Evolutionary conservation across 53 echinoderm and acorn worm genomes (phyloP).

Genomic region (Glandiceps talaboti): DNA sequence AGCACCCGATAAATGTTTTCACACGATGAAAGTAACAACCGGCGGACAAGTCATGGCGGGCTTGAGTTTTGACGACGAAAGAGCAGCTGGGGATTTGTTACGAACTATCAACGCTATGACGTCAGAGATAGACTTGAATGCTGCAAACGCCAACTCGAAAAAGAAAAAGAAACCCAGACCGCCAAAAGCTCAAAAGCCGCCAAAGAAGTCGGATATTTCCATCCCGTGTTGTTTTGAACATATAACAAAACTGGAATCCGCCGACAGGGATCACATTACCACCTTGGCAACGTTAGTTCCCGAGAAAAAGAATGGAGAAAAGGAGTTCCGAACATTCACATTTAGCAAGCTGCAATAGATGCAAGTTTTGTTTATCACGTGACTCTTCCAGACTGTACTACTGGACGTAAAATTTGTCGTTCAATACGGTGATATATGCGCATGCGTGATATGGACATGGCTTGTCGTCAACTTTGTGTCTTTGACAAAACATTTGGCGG

Average conservation of each 20-base stretch:
- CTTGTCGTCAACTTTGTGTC: no score
- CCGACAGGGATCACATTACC: neutral
- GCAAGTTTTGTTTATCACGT: no score
- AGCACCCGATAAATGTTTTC: conserved; percentile 81
- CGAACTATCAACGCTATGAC: conserved; percentile 61
- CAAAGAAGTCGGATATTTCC: conserved; percentile 79
- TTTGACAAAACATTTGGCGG: no score
- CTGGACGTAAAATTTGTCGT: no score
- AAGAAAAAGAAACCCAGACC: conserved; percentile 57
- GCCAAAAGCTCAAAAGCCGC: conserved; percentile 35
- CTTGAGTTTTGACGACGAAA: conserved; percentile 84
- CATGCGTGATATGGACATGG: no score
- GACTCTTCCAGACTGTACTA: no score
- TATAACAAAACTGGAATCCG: conserved; percentile 59
- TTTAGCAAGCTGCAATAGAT: no score
- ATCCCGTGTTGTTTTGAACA: conserved; percentile 96
- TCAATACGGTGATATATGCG: no score
- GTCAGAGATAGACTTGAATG: conserved; percentile 15
- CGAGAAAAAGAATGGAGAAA: conserved; percentile 27
- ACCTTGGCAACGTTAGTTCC: conserved; percentile 31
- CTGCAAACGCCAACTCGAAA: conserved; percentile 19
- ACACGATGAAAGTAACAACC: conserved; percentile 53
- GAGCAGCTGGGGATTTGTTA: conserved; percentile 48
- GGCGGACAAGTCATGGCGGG: conserved; percentile 56
- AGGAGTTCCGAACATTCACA: conserved; percentile 3